Evolutionary conservation across 2,113 vertebrate genomes (phyloP).

Genomic region (Corythoichthys haematopterus): DNA sequence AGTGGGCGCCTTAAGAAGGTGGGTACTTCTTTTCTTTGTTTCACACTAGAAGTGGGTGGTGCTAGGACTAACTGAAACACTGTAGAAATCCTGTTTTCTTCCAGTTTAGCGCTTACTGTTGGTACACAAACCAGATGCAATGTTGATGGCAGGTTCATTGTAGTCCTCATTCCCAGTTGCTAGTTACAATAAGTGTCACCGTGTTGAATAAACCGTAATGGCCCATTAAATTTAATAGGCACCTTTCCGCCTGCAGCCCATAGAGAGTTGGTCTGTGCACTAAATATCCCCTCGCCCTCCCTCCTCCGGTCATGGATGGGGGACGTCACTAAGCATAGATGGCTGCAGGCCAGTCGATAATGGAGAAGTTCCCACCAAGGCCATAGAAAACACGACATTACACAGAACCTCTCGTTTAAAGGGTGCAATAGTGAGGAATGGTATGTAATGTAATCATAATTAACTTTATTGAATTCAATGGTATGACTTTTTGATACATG

Average conservation of each 20-base stretch:
- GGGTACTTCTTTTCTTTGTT: slow-evolving; percentile 36
- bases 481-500: background rate
- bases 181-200: slow-evolving; percentile 39
- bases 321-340: slow-evolving; percentile 25
- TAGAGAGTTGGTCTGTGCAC: slow-evolving; percentile 18
- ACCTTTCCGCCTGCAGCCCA: slow-evolving; percentile 47
- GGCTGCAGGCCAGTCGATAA: slow-evolving; percentile 40
- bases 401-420: slow-evolving; percentile 16
- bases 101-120: slow-evolving; percentile 56
- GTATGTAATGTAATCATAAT: background rate
- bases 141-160: slow-evolving; percentile 30
- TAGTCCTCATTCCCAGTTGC: slow-evolving; percentile 43
- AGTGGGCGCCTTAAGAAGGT: slow-evolving; percentile 95
- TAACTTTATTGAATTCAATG: background rate
- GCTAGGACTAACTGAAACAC: background rate
- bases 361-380: slow-evolving; percentile 36
- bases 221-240: slow-evolving; percentile 67
- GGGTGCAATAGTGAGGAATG: slow-evolving; percentile 13
- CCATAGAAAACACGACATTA: slow-evolving; percentile 33
- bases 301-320: slow-evolving; percentile 11
- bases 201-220: slow-evolving; percentile 44
- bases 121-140: slow-evolving; percentile 21
- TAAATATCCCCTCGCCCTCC: slow-evolving; percentile 9
- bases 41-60: background rate
- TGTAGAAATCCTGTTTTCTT: slow-evolving; percentile 44